These are phyloP conservation scores for Leptestheria dahalacensis DNA, from an alignment of 1,140 invertebrate species.

Conservation along the genomic window DNA sequence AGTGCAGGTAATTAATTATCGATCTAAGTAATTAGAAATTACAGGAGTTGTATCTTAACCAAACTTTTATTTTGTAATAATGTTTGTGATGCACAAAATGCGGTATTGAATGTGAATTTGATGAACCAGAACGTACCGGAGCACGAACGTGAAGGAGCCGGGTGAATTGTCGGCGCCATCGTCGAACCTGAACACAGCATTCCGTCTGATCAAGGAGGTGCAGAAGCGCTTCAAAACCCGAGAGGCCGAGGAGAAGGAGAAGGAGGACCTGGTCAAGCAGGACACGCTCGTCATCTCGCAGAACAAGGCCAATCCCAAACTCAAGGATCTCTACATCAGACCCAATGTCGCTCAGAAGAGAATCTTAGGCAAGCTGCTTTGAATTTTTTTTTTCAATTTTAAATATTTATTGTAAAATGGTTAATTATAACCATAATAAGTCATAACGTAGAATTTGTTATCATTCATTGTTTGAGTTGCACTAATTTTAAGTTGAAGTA, in stretches of 20 bases:
- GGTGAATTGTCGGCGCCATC: conserved; percentile 91
- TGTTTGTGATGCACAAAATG: neutral
- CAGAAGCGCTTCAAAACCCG: conserved; percentile 97
- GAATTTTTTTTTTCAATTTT: neutral
- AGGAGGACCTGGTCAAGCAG: conserved; percentile 96
- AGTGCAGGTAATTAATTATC: no score
- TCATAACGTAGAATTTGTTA: neutral
- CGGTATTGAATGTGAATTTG: conserved; percentile 8
- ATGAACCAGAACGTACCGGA: conserved; percentile 74
- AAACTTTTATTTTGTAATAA: neutral
- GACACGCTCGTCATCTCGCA: conserved; percentile 89
- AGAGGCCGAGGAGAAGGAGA: conserved; percentile 96
- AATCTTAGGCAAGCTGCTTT: conserved; percentile 58
- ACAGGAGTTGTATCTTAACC: no score
- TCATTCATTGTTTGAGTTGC: no score
- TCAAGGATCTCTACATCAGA: conserved; percentile 96
- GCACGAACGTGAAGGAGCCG: conserved; percentile 93
- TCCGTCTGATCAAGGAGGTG: conserved; percentile 95
- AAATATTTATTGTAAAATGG: neutral
- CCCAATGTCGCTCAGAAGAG: conserved; percentile 97
- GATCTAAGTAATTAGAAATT: no score
- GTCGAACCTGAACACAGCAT: conserved; percentile 89
- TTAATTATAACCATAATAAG: neutral
- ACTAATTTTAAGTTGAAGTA: no score
- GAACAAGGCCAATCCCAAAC: conserved; percentile 93